Evolutionary conservation across 2,797 vertebrate genomes (phyloP), one percentile per base, ranked within the genome.

Genomic region (Melanotaenia pygmaea): DNA sequence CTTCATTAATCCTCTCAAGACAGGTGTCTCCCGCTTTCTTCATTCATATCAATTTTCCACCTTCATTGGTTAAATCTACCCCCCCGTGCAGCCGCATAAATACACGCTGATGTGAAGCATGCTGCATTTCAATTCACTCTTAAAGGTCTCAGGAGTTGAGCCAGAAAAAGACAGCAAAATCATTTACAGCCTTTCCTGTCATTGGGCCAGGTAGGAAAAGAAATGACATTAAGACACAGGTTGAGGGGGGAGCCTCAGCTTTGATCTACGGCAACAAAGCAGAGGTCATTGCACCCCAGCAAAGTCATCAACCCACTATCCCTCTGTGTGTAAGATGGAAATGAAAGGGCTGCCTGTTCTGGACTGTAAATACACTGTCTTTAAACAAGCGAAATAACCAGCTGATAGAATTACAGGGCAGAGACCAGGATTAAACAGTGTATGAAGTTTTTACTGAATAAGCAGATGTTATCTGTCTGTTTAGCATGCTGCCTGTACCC

Each of bases 91-190:
- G 72, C 67, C 11, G 87, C 58, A 72, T 77, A 72, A 86, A 89
- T 86, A 88, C 64, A 51, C 64, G 51, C 67, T 3, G 63, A 86
- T 77, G 64, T 76, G 77, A 87, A 80, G 83, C 76, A 79, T 45
- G 64, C 81, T 76, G 85, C 73, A 86, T 88, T 88, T 88, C 82
- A 91, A 91, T 87, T 75, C 85, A 89, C 74, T 72, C 65, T 83
- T 77, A 73, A 85, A 82, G 76, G 79, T 88, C 84, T 81, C 76
- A 5, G 70, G 77, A 80, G 80, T 50, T 73, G 74, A 81, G 59
- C 59, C 57, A 24, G 71, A 74, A 76, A 82, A 76, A 79, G 56
- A 30, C 40, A 59, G 77, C 56, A 77, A 71, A 75, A 66, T 80
- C 61, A 80, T 84, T 82, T 77, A 72, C 64, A 72, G 81, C 74